phyloP scores from a whole-genome alignment of 2,888 invertebrate genomes.

The Drosophila quinaria region DNA sequence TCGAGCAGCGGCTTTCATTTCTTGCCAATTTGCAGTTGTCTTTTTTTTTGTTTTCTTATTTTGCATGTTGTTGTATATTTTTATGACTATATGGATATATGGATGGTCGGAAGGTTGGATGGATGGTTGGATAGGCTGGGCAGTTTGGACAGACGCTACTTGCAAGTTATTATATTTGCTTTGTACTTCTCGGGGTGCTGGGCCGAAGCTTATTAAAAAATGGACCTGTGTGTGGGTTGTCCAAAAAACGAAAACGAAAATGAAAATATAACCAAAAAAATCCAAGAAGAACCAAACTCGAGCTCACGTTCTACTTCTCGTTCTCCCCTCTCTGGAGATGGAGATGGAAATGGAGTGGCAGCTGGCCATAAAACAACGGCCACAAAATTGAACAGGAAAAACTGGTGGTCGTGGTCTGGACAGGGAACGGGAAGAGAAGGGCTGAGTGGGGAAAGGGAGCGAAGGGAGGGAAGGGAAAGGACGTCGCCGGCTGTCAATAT shows the following conservation, averaged over 20 bases:
- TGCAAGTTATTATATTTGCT: slow-evolving; percentile 82
- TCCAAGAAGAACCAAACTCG: slow-evolving; percentile 31
- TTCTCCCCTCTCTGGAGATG: background rate
- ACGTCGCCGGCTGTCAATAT: slow-evolving; percentile 78
- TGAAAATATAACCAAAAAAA: slow-evolving; percentile 36
- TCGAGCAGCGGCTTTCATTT: slow-evolving; percentile 51
- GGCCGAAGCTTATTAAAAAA: slow-evolving; percentile 77
- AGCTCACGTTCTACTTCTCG: background rate
- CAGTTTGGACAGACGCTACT: slow-evolving; percentile 67
- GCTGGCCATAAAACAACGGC: slow-evolving; percentile 74
- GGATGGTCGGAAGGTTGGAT: slow-evolving; percentile 1
- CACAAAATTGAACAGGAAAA: slow-evolving; percentile 74
- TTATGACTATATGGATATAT: slow-evolving; percentile 31
- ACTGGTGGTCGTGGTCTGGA: slow-evolving; percentile 45
- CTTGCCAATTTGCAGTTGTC: slow-evolving; percentile 50
- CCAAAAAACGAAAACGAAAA: slow-evolving; percentile 23
- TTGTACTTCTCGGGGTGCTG: slow-evolving; percentile 72
- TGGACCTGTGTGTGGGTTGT: slow-evolving; percentile 18
- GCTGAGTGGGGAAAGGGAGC: no score
- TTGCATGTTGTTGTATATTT: slow-evolving; percentile 8
- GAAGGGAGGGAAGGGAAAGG: slow-evolving; percentile 6
- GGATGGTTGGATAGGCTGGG: background rate
- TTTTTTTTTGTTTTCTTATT: slow-evolving; percentile 10
- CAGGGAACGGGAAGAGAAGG: no score
- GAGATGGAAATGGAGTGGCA: slow-evolving; percentile 34